Evolutionary conservation across 2,888 invertebrate genomes (phyloP).

Genomic region (Amiota minor): DNA sequence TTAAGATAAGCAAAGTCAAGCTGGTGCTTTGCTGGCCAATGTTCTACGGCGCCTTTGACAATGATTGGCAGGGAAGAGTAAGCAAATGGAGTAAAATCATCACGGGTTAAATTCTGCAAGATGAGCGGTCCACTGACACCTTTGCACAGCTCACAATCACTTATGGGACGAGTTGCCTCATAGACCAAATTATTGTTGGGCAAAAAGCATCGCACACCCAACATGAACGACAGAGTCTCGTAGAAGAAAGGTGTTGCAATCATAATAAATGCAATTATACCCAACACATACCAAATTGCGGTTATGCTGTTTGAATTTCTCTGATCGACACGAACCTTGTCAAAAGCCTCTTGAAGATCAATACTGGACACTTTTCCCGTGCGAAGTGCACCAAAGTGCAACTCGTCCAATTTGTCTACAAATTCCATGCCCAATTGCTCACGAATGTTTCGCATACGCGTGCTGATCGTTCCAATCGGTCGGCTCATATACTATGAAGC

Average conservation of each 20-base stretch:
- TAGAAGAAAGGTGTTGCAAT: slow-evolving; percentile 71
- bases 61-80: slow-evolving; percentile 87
- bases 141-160: slow-evolving; percentile 85
- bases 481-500: slow-evolving; percentile 66
- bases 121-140: slow-evolving; percentile 81
- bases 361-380: slow-evolving; percentile 67
- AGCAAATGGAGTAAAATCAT: slow-evolving; percentile 82
- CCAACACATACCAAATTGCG: slow-evolving; percentile 65
- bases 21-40: slow-evolving; percentile 84
- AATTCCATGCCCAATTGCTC: slow-evolving; percentile 64
- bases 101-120: slow-evolving; percentile 79
- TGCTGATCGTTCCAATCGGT: slow-evolving; percentile 57
- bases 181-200: slow-evolving; percentile 89
- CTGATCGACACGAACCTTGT: slow-evolving; percentile 63
- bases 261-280: slow-evolving; percentile 69
- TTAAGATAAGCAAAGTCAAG: slow-evolving; percentile 82
- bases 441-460: slow-evolving; percentile 55
- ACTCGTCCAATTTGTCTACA: slow-evolving; percentile 60
- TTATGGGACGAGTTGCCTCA: slow-evolving; percentile 89
- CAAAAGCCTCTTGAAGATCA: slow-evolving; percentile 69
- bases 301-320: slow-evolving; percentile 62
- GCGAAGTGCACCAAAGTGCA: slow-evolving; percentile 67
- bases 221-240: slow-evolving; percentile 71
- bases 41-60: slow-evolving; percentile 81
- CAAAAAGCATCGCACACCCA: slow-evolving; percentile 82